Percentiles rank a stretch among this genome's conserved stretches.
Conservation (phyloP, 2,797 vertebrate genomes). For the Lemur catta region DNA sequence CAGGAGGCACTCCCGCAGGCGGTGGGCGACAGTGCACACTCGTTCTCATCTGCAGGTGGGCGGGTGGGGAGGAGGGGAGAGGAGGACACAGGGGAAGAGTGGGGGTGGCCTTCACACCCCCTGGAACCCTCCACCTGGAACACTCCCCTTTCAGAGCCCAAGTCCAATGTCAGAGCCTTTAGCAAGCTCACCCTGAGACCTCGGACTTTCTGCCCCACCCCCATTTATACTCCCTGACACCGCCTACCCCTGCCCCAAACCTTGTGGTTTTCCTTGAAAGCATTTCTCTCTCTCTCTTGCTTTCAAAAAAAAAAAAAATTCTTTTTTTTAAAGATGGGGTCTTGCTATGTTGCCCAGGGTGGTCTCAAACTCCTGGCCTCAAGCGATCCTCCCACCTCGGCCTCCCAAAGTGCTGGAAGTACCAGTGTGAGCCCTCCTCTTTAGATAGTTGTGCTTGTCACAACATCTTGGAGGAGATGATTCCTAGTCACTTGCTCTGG, state of each 20-base stretch:
- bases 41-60: conserved; percentile 86
- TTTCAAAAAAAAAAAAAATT: background rate
- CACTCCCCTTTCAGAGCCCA: background rate
- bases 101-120: background rate
- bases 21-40: conserved; percentile 83
- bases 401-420: background rate
- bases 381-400: background rate
- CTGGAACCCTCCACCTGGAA: background rate
- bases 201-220: background rate
- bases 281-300: background rate
- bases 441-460: too few species aligned
- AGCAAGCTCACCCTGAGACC: background rate
- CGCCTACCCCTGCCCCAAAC: background rate
- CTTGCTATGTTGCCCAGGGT: background rate
- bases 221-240: background rate
- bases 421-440: background rate
- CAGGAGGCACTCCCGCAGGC: conserved; percentile 89
- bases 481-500: too few species aligned
- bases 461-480: too few species aligned
- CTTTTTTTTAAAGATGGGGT: background rate
- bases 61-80: background rate
- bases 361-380: background rate
- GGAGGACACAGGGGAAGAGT: rapidly evolving
- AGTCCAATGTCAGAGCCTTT: background rate
- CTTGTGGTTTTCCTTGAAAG: background rate